Evolutionary conservation across 2,797 vertebrate genomes (phyloP).

Genomic region (Amblyraja radiata): DNA sequence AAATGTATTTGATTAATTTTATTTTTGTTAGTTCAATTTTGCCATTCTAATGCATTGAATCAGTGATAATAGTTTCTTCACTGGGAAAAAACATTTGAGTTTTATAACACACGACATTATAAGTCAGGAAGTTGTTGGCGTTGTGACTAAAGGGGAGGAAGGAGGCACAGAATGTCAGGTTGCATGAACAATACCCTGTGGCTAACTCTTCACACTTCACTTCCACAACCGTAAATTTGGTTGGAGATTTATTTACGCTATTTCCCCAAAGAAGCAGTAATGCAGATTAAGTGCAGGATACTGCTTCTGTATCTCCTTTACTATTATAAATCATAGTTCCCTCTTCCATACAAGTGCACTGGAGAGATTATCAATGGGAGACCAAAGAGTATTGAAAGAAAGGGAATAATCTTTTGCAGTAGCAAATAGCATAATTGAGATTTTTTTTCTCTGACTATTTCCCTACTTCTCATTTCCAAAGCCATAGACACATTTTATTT

Average conservation of each 20-base stretch:
- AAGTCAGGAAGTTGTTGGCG: not conserved
- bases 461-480: not conserved
- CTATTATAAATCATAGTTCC: not conserved
- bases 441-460: not conserved
- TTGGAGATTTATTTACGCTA: not conserved
- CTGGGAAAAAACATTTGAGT: too few species aligned
- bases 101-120: not conserved
- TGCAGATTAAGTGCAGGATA: not conserved
- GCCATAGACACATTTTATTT: not conserved
- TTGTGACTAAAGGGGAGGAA: not conserved
- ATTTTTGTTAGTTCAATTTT: not conserved
- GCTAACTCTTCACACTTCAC: not conserved
- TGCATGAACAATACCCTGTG: not conserved
- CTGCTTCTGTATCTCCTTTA: not conserved
- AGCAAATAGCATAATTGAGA: not conserved
- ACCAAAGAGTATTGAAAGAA: not conserved
- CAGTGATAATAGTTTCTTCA: not conserved
- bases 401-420: not conserved
- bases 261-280: not conserved
- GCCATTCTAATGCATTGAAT: not conserved
- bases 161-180: not conserved
- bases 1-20: not conserved
- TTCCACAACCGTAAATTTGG: not conserved
- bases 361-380: not conserved
- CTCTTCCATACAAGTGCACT: not conserved